A percentile compares a stretch with the other conserved stretches of the same genome.
phyloP scores from a whole-genome alignment of 2,797 vertebrate genomes.

The Rallus crepitans region DNA sequence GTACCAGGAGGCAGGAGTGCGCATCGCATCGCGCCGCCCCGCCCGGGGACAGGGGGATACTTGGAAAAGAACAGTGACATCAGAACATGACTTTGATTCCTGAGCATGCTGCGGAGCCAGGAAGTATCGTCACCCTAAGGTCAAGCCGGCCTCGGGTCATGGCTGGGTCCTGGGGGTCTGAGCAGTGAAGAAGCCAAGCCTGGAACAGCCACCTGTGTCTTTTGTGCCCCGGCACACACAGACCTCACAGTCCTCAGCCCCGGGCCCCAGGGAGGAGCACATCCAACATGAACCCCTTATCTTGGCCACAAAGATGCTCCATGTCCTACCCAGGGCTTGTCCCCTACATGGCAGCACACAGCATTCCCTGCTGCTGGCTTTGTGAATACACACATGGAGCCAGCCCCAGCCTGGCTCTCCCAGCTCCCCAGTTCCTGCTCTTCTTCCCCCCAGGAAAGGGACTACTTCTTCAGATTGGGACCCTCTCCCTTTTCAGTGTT shows the following conservation, averaged over 20 bases:
- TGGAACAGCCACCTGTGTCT: neutral
- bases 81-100: neutral
- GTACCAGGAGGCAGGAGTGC: slow-evolving; percentile 5
- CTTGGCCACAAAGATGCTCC: accelerated
- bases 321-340: neutral
- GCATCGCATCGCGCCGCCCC: neutral
- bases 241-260: neutral
- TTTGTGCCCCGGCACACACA: accelerated
- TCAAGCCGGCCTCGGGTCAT: neutral
- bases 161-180: neutral
- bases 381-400: accelerated
- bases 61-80: neutral
- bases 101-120: accelerated
- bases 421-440: neutral
- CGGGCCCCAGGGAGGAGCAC: accelerated
- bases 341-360: neutral
- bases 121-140: neutral
- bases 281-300: accelerated
- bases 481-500: neutral
- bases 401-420: neutral
- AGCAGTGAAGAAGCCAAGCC: neutral
- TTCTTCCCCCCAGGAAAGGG: neutral
- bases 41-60: neutral
- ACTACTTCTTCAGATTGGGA: neutral
- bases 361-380: neutral